Evolutionary conservation across 2,113 vertebrate genomes (phyloP), one percentile per base, ranked within the genome.

Genomic region (Melanotaenia duboulayi): DNA sequence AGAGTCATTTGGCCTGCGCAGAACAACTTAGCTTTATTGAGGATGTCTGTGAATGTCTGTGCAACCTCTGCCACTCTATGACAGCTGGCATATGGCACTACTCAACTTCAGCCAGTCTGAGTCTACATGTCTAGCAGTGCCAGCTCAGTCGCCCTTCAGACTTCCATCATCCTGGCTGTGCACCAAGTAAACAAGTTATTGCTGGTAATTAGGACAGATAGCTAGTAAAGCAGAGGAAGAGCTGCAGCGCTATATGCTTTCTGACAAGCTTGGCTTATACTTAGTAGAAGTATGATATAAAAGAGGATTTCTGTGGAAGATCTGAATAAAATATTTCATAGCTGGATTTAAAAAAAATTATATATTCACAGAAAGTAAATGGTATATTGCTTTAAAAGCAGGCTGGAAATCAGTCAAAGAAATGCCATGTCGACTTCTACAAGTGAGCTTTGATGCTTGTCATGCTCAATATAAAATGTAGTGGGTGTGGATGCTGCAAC

Each of bases 1-100:
- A 7, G 17, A 56, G 54, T n/a, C 11, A 11, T 20, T 14, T 37
- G 24, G 0, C 1, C 46, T 50, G 3, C 48, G 10, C 7, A 56
- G 7, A 51, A 23, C 23, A 44, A 52, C 52, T 28, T 28, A 14
- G 32, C 23, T 62, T 44, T n/a, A 62, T 32, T 69, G 28, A 32
- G 74, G 23, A 12, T 46, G 44, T 35, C 50, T 67, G 40, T 64
- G 59, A 68, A 54, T n/a, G 63, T 66, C 84, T 7, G 48, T n/a
- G 59, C 68, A 80, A 84, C 80, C 82, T 85, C 76, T 81, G 79
- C 66, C 79, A 80, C 35, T 46, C 35, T 62, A 44, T 79, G 85
- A 83, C 81, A 71, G 80, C 80, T 60, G 88, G 64, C 83, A 88
- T 82, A 85, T 89, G 87, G 82, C 71, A 65, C 25, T 55, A 0